These are phyloP conservation scores for Thermophis baileyi DNA, from an alignment of 2,113 vertebrate genomes.

Conservation along the genomic window DNA sequence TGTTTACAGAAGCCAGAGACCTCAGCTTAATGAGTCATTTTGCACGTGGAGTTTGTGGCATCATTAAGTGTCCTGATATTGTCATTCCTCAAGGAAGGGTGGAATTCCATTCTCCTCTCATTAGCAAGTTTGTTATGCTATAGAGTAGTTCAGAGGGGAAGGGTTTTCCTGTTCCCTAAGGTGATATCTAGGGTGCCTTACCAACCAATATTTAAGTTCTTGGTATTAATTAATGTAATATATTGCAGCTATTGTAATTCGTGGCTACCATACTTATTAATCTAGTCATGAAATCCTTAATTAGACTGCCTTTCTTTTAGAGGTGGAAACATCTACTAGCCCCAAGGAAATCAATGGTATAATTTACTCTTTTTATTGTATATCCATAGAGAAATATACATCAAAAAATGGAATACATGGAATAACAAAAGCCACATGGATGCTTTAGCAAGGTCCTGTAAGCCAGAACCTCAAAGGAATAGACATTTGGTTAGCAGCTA, in stretches of 20 bases:
- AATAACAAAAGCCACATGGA: background rate
- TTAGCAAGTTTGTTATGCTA: conserved; percentile 50
- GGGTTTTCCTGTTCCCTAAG: conserved; percentile 48
- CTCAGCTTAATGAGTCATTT: conserved; percentile 60
- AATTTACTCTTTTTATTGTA: background rate
- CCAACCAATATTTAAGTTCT: conserved; percentile 54
- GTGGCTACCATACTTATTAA: conserved; percentile 31
- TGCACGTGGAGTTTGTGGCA: conserved; percentile 50
- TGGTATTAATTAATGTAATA: conserved; percentile 28
- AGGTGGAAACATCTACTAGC: background rate
- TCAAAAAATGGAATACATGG: background rate
- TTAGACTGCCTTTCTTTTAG: conserved; percentile 13
- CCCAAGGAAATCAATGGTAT: background rate
- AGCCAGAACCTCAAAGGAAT: background rate
- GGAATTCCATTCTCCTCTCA: conserved; percentile 52
- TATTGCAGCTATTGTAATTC: conserved; percentile 37
- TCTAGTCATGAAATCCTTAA: background rate
- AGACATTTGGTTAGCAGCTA: background rate
- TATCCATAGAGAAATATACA: background rate
- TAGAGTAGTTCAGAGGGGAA: conserved; percentile 49
- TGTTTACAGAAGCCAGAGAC: conserved; percentile 43
- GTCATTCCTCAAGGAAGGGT: conserved; percentile 54
- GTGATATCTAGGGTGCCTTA: conserved; percentile 45
- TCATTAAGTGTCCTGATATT: conserved; percentile 59
- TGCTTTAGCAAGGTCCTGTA: background rate